Evolutionary conservation across 2,113 vertebrate species (phyloP), one percentile per base, ranked within the genome.

Genomic region (Oryzias javanicus): DNA sequence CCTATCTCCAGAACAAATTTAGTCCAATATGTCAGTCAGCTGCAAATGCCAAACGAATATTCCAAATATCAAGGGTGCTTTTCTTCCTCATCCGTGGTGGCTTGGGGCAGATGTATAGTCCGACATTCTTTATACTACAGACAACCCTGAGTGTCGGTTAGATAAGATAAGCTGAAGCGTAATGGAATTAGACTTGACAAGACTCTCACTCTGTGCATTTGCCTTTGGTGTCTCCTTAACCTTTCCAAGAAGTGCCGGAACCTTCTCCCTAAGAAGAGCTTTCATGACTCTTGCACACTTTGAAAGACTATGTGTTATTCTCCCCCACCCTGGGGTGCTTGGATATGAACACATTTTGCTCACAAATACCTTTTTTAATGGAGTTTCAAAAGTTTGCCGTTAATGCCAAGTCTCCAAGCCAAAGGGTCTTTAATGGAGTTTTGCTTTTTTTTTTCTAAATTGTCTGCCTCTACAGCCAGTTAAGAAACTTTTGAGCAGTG

Each of bases 371-470:
- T 82, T 90, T 35, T 91, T 90, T 90, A 92, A 91, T 91, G 67
- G 86, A 88, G 88, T 90, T 91, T 90, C 35, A 83, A 83, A 89
- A 89, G 86, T 92, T 91, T 88, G 79, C 82, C 78, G 79, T 84
- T 90, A 91, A 92, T 91, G 90, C 88, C 90, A 91, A 88, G 86
- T 88, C 80, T 86, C 70, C 50, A 62, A 89, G 87, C 85, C 80
- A 84, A 89, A 90, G 83, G 86, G 83, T 78, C 72, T 86, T 91
- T 91, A 91, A 91, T 90, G 86, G 86, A 90, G 89, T 90, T 90
- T 84, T 82, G 84, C 85, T 79, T 81, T 89, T 91, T 88, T 87
- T 87, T 82, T 72, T 60, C 10, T 35, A 35, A 35, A 12, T 35
- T 2, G 12, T 12, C 10, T 47, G 64, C 81, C 61, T 66, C 78